phyloP scores from a whole-genome alignment of 2,888 invertebrate genomes.

The Mechanitis mazaeus region DNA sequence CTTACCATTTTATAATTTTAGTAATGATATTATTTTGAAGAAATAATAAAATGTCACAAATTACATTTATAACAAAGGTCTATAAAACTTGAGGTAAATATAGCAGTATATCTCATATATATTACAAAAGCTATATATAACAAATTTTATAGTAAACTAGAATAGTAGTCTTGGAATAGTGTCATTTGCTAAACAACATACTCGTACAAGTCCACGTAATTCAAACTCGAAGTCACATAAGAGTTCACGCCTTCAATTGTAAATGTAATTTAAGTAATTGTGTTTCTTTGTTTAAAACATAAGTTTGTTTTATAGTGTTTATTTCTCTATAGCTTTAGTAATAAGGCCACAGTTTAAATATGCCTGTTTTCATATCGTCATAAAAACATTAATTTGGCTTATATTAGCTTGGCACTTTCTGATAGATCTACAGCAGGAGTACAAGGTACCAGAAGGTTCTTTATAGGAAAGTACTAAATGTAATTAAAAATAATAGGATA shows the following conservation, averaged over 20 bases:
- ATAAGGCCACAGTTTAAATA: no score
- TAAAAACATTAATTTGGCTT: no score
- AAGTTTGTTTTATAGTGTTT: not conserved
- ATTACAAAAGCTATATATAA: constrained; percentile 58
- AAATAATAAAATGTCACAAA: not conserved
- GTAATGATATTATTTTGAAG: not conserved
- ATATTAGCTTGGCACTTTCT: no score
- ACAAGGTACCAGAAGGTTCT: no score
- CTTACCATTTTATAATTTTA: no score
- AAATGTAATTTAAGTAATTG: not conserved
- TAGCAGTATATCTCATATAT: constrained; percentile 46
- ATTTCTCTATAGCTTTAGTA: not conserved
- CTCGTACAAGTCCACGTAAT: constrained; percentile 47
- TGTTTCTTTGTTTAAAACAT: not conserved
- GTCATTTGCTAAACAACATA: constrained; percentile 54
- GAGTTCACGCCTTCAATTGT: constrained; percentile 14
- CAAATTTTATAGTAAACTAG: constrained; percentile 48
- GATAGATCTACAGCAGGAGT: no score
- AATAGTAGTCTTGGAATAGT: constrained; percentile 51
- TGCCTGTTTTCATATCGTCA: no score
- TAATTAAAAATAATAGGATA: no score
- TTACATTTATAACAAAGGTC: constrained; percentile 15
- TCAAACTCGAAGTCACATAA: constrained; percentile 33
- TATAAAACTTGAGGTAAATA: constrained; percentile 34
- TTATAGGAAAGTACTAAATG: no score